Percentiles rank a stretch among this genome's conserved stretches.
Evolutionary conservation across 2,888 invertebrate species (phyloP).

Genomic region (Ceratothoa steindachneri): DNA sequence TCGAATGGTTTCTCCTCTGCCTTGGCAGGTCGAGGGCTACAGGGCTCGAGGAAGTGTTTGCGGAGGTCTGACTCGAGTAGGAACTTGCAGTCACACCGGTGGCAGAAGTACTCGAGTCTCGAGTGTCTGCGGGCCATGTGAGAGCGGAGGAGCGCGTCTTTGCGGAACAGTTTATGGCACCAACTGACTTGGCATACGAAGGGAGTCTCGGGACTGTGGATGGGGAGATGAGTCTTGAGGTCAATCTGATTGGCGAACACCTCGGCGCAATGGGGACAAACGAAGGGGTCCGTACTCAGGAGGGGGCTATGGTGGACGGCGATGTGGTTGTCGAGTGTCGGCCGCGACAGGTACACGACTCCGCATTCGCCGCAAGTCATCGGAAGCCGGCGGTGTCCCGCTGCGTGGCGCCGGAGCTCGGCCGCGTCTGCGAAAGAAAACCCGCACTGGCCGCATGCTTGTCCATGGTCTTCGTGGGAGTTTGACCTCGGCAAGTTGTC

Average conservation of each 20-base stretch:
- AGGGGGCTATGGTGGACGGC: conserved; percentile 30
- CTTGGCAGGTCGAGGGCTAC: conserved; percentile 4
- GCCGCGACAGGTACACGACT: conserved; percentile 25
- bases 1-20: conserved; percentile 35
- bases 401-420: conserved; percentile 28
- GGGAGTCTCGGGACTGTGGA: conserved; percentile 22
- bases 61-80: conserved; percentile 31
- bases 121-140: conserved; percentile 34
- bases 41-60: conserved; percentile 18
- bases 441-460: conserved; percentile 30
- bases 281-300: background rate
- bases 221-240: conserved; percentile 24
- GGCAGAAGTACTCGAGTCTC: conserved; percentile 24
- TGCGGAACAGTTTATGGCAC: conserved; percentile 33
- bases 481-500: too few species aligned
- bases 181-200: conserved; percentile 25
- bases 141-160: conserved; percentile 23
- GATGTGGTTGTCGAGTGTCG: conserved; percentile 30
- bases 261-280: conserved; percentile 28
- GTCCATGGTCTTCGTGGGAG: too few species aligned
- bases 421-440: conserved; percentile 19
- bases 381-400: conserved; percentile 14
- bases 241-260: conserved; percentile 25
- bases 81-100: conserved; percentile 30
- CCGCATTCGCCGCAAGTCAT: conserved; percentile 26